These are phyloP conservation scores for Holothuria glaberrima DNA, from an alignment of 35 echinoderm and acorn worm genomes.

Conservation along the genomic window DNA sequence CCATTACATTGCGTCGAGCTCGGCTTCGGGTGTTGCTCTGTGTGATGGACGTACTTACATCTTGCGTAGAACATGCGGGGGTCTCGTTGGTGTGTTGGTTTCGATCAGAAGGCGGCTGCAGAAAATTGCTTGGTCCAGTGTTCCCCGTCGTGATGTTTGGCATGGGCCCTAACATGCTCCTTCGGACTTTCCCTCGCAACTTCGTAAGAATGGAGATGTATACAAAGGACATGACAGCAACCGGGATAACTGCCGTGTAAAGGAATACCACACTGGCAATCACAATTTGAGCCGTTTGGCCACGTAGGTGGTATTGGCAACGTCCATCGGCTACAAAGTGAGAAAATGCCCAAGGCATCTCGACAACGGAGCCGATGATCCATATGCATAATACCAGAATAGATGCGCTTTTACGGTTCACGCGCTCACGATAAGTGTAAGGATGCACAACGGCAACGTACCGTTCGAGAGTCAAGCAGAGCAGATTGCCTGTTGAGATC, in stretches of 20 bases:
- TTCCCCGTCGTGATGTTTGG: background rate
- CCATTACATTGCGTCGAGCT: conserved; percentile 31
- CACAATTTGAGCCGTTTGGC: background rate
- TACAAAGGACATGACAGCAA: conserved; percentile 49
- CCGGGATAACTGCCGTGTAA: conserved; percentile 12
- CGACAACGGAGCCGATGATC: conserved; percentile 46
- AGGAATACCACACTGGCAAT: conserved; percentile 39
- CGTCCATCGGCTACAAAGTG: conserved; percentile 23
- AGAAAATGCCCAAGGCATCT: conserved; percentile 23
- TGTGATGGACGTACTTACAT: background rate
- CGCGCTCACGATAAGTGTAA: conserved; percentile 38
- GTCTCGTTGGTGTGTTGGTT: background rate
- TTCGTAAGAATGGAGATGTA: conserved; percentile 49
- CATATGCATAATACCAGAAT: conserved; percentile 36
- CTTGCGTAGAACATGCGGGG: background rate
- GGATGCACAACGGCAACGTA: conserved; percentile 68
- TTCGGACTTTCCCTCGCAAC: background rate
- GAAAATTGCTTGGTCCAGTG: background rate
- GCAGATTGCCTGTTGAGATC: conserved; percentile 64
- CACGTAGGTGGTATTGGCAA: conserved; percentile 11
- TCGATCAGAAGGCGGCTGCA: background rate
- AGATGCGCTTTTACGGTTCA: conserved; percentile 3
- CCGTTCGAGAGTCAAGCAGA: conserved; percentile 70
- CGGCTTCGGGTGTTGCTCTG: background rate
- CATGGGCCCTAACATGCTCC: background rate